These are phyloP conservation scores for Berghia stephanieae DNA, from an alignment of 1,140 invertebrate genomes.

Conservation along the genomic window DNA sequence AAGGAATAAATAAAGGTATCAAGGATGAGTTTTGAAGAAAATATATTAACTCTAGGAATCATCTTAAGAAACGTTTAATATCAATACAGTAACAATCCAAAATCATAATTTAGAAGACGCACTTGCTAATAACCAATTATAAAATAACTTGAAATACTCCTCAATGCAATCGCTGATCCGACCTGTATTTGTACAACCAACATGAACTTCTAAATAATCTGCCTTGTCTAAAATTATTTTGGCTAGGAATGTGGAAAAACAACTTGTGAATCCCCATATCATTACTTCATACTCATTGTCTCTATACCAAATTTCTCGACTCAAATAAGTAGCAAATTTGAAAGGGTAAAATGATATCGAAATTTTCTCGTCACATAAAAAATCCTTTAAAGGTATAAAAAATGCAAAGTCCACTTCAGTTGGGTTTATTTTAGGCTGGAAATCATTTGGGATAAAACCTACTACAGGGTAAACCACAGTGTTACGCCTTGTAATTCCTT, in stretches of 20 bases:
- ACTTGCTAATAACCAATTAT: too few species aligned
- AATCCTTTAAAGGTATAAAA: constrained; percentile 39
- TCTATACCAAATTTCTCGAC: neutral
- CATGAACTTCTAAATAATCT: too few species aligned
- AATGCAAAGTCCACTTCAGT: constrained; percentile 42
- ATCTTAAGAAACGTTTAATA: too few species aligned
- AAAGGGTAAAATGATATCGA: neutral
- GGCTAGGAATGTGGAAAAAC: constrained; percentile 29
- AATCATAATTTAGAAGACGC: too few species aligned
- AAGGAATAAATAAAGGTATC: too few species aligned
- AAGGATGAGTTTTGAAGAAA: too few species aligned
- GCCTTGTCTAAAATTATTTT: constrained; percentile 25
- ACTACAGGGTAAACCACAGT: constrained; percentile 40
- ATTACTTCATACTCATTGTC: constrained; percentile 25
- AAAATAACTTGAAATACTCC: too few species aligned
- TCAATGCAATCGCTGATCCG: too few species aligned
- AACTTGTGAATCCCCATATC: constrained; percentile 41
- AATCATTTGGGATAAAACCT: constrained; percentile 42
- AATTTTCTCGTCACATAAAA: constrained; percentile 33
- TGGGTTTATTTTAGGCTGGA: constrained; percentile 40
- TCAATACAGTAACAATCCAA: too few species aligned
- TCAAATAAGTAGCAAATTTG: neutral
- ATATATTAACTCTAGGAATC: too few species aligned
- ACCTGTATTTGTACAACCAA: too few species aligned
- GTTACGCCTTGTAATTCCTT: constrained; percentile 37